Percentiles rank a stretch among this genome's conserved stretches.
phyloP scores from a whole-genome alignment of 2,888 invertebrate genomes.

The Cataglyphis cursor region DNA sequence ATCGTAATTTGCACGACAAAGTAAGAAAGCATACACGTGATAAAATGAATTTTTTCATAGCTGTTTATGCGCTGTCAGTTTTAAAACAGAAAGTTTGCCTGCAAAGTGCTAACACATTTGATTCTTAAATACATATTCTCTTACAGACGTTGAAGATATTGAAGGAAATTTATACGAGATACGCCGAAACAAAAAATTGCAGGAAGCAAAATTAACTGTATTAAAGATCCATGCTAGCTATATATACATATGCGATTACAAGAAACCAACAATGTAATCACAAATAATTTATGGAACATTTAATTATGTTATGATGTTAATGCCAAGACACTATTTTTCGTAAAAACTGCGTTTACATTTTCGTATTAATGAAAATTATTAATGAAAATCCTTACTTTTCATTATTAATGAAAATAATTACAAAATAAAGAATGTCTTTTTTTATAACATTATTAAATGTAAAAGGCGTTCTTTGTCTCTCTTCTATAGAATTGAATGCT shows the following conservation, averaged over 20 bases:
- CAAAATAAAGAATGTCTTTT: conserved; percentile 4
- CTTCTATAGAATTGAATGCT: not conserved
- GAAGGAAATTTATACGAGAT: conserved; percentile 21
- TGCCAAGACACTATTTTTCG: not conserved
- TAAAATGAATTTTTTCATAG: not conserved
- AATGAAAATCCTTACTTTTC: not conserved
- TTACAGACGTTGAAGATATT: conserved; percentile 47
- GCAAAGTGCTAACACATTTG: not conserved
- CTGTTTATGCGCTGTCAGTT: not conserved
- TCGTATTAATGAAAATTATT: not conserved
- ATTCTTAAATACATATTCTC: not conserved
- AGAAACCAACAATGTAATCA: not conserved
- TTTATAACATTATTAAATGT: not conserved
- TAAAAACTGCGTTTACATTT: not conserved
- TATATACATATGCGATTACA: not conserved
- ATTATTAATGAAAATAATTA: conserved; percentile 8
- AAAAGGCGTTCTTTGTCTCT: not conserved
- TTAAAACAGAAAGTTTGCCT: not conserved
- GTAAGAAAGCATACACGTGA: not conserved
- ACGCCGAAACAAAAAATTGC: conserved; percentile 41
- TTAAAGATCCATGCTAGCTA: not conserved
- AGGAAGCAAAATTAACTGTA: conserved; percentile 2
- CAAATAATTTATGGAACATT: not conserved
- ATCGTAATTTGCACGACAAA: not conserved
- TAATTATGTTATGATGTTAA: not conserved